Conservation (phyloP, 2,113 vertebrate species). For the Caretta caretta region DNA sequence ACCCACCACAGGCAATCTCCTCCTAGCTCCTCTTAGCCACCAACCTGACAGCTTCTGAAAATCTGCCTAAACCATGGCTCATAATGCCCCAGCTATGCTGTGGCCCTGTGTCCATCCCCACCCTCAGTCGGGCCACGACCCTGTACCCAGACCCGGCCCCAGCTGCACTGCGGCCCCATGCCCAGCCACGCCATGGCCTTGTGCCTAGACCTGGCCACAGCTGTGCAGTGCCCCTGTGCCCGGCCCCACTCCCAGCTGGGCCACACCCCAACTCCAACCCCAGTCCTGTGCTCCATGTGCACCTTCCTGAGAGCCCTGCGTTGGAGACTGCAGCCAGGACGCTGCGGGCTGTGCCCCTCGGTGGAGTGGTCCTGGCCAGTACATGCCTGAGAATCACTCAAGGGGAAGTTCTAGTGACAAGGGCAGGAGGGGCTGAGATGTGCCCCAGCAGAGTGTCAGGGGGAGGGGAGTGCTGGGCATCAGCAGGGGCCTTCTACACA, state of each 20-base stretch:
- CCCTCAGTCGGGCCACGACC: fast-evolving
- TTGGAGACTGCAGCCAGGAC: too few relatives aligned
- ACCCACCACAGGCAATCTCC: too few relatives aligned
- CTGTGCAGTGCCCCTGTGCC: fast-evolving
- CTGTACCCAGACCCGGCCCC: fast-evolving
- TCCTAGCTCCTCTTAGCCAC: not conserved
- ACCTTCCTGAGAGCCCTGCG: too few relatives aligned
- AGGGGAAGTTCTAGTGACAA: too few relatives aligned
- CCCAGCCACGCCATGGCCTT: fast-evolving
- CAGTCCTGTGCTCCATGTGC: not conserved
- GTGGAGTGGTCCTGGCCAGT: too few relatives aligned
- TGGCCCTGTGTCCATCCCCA: fast-evolving
- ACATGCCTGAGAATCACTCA: too few relatives aligned
- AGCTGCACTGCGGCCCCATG: fast-evolving
- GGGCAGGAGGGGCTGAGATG: too few relatives aligned
- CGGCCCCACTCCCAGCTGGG: fast-evolving
- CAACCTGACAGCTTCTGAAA: not conserved
- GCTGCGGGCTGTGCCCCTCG: too few relatives aligned
- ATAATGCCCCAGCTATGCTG: too few relatives aligned
- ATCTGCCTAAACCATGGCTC: not conserved
- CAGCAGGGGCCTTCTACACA: too few relatives aligned
- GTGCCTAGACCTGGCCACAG: not conserved
- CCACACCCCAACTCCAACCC: not conserved
- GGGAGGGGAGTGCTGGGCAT: too few relatives aligned
- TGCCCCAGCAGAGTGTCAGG: too few relatives aligned